A percentile compares a stretch with the other conserved stretches of the same genome.
These are phyloP conservation scores for Chrysolina americana DNA, from an alignment of 2,888 invertebrate species.

Conservation along the genomic window DNA sequence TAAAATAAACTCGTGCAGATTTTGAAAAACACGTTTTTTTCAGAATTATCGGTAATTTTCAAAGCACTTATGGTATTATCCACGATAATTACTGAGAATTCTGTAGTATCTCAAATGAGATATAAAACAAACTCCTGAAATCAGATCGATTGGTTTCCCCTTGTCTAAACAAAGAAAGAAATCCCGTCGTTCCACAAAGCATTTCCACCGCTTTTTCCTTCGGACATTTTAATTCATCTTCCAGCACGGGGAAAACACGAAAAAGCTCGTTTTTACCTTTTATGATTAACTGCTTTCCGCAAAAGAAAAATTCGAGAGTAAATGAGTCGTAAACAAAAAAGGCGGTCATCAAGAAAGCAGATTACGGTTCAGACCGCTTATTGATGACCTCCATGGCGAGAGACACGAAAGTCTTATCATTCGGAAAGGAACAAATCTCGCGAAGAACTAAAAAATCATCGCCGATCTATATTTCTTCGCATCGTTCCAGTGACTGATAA, in stretches of 20 bases:
- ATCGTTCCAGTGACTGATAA: conserved; percentile 67
- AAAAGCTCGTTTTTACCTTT: conserved; percentile 53
- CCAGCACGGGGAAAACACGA: conserved; percentile 51
- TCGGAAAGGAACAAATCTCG: conserved; percentile 67
- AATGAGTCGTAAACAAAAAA: conserved; percentile 69
- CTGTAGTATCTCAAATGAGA: too few species aligned
- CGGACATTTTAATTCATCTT: conserved; percentile 58
- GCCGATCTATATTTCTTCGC: conserved; percentile 65
- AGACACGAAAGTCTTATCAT: conserved; percentile 70
- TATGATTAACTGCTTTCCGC: conserved; percentile 62
- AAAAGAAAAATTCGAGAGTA: conserved; percentile 64
- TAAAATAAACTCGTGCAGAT: too few species aligned
- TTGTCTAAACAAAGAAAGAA: background rate
- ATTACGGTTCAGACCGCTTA: conserved; percentile 67
- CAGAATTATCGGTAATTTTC: too few species aligned
- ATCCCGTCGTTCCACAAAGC: conserved; percentile 33
- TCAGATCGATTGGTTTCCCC: conserved; percentile 8
- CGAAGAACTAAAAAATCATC: conserved; percentile 66
- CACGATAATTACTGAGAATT: too few species aligned
- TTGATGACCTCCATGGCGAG: conserved; percentile 67
- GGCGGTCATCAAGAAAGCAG: conserved; percentile 67
- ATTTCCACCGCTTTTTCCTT: conserved; percentile 54
- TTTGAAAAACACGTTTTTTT: too few species aligned
- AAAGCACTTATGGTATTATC: too few species aligned
- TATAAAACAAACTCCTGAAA: background rate